Evolutionary conservation across 2,113 vertebrate genomes (phyloP).

Genomic region (Speoplatyrhinus poulsoni): DNA sequence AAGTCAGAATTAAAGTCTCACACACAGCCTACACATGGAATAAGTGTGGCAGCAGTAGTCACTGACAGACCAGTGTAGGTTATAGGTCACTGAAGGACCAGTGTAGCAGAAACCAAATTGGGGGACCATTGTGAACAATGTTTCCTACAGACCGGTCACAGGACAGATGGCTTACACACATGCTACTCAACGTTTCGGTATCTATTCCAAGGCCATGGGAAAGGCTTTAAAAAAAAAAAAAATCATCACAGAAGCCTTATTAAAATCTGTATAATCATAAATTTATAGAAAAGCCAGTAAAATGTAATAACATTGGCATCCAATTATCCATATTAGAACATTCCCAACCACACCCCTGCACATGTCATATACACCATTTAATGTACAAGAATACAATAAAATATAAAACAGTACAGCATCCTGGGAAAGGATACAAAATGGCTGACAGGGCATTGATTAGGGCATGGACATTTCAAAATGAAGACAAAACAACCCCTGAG

Average conservation of each 20-base stretch:
- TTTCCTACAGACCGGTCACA: too few relatives aligned
- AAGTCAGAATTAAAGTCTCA: constrained; percentile 48
- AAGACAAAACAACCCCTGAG: neutral
- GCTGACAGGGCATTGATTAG: neutral
- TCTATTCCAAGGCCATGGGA: too few relatives aligned
- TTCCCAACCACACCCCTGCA: neutral
- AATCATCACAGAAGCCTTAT: too few relatives aligned
- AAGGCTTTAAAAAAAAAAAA: too few relatives aligned
- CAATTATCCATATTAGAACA: neutral
- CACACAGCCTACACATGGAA: constrained; percentile 52
- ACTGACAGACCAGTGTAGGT: neutral
- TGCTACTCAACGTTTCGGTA: too few relatives aligned
- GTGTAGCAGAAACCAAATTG: neutral
- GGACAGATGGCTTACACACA: too few relatives aligned
- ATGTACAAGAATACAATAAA: too few relatives aligned
- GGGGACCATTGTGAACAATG: too few relatives aligned
- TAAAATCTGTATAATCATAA: too few relatives aligned
- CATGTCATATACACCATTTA: neutral
- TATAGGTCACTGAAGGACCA: neutral
- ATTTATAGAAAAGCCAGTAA: too few relatives aligned
- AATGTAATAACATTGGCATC: too few relatives aligned
- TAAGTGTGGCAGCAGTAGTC: constrained; percentile 63
- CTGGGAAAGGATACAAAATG: neutral
- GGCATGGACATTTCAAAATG: neutral
- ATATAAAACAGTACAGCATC: too few relatives aligned